phyloP scores from a whole-genome alignment of 2,113 vertebrate genomes.

The Mastomys natalensis region DNA sequence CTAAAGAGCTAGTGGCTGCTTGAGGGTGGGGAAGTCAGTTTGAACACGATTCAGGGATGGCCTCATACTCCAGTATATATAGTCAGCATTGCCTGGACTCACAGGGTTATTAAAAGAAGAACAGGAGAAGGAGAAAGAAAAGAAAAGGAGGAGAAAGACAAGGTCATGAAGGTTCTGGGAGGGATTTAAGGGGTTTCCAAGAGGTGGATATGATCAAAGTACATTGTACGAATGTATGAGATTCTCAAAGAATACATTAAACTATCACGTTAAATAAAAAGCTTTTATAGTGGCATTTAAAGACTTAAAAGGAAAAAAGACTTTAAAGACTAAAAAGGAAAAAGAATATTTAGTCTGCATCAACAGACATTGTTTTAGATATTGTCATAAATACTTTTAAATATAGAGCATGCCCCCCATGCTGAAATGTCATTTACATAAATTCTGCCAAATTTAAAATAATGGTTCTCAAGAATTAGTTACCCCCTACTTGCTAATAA shows the following conservation, averaged over 20 bases:
- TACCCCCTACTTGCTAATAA: neutral
- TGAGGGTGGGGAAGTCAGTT: neutral
- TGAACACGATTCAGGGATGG: neutral
- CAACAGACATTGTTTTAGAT: slow-evolving; percentile 37
- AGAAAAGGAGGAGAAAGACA: neutral
- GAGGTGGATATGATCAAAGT: neutral
- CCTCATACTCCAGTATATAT: neutral
- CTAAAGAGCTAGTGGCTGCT: neutral
- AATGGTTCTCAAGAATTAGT: neutral
- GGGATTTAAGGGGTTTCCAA: neutral
- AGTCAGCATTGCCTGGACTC: neutral
- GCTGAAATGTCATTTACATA: neutral
- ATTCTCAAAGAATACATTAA: neutral
- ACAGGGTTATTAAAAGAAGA: neutral
- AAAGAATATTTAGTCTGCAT: neutral
- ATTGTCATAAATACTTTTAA: slow-evolving; percentile 15
- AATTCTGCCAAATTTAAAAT: slow-evolving; percentile 22
- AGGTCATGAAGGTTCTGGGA: neutral
- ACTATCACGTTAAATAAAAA: neutral
- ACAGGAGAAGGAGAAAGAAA: neutral
- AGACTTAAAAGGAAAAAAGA: neutral
- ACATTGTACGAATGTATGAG: neutral
- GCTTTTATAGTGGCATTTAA: neutral
- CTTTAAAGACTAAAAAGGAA: neutral
- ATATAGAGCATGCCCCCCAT: neutral